Percentiles rank a stretch among this genome's conserved stretches.
These are phyloP conservation scores for Phengaris arion DNA, from an alignment of 2,888 invertebrate species.

Conservation along the genomic window DNA sequence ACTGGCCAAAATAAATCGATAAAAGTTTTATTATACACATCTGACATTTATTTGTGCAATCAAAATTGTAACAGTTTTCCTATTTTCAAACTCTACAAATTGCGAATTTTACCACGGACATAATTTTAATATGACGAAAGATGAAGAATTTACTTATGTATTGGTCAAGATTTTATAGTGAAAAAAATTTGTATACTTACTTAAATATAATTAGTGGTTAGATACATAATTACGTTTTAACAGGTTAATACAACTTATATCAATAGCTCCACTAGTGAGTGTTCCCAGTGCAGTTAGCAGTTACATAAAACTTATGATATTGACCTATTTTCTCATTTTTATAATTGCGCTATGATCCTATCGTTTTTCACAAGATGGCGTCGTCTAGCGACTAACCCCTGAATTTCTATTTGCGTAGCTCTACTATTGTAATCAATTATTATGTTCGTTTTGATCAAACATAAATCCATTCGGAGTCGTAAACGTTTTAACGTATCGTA, in stretches of 20 bases:
- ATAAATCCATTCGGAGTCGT: slow-evolving; percentile 6
- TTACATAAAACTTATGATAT: slow-evolving; percentile 43
- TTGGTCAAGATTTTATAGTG: neutral
- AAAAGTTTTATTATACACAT: slow-evolving; percentile 21
- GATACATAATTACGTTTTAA: neutral
- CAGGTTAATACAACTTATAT: neutral
- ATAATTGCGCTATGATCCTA: slow-evolving; percentile 73
- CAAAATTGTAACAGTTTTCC: neutral
- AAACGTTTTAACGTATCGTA: neutral
- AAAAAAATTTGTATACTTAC: neutral
- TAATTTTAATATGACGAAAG: neutral
- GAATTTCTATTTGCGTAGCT: slow-evolving; percentile 79
- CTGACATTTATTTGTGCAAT: neutral
- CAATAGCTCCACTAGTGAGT: neutral
- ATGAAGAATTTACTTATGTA: neutral
- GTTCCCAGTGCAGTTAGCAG: slow-evolving; percentile 25
- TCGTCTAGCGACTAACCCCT: slow-evolving; percentile 75
- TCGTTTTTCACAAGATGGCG: slow-evolving; percentile 80
- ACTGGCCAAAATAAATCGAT: slow-evolving; percentile 26
- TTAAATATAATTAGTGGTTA: neutral
- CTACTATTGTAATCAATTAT: slow-evolving; percentile 42
- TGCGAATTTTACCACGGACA: neutral
- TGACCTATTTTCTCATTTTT: slow-evolving; percentile 68
- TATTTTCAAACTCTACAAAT: slow-evolving; percentile 8
- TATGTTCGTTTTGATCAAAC: neutral